Evolutionary conservation across 1,140 invertebrate species (phyloP).

Genomic region (Lepidostoma basale): DNA sequence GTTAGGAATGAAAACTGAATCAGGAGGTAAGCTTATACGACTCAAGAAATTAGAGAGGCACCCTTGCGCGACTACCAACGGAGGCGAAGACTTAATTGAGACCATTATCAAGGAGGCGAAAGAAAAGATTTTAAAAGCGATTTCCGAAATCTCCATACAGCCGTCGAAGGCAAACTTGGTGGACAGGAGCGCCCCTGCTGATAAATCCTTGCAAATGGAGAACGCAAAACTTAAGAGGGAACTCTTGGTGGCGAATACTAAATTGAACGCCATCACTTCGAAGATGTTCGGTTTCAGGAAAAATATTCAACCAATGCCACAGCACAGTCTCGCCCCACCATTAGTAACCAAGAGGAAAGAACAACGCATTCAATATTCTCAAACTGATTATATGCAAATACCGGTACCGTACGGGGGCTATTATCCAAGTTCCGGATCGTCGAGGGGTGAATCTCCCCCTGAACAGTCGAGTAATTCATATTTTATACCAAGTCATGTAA

Average conservation of each 20-base stretch:
- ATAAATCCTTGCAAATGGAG: background rate
- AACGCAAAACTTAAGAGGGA: background rate
- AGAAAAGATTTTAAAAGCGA: background rate
- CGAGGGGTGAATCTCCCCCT: no score
- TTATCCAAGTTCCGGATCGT: no score
- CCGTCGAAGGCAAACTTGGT: background rate
- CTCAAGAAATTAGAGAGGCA: background rate
- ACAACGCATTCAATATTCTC: no score
- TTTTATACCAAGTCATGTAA: no score
- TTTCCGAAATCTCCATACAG: background rate
- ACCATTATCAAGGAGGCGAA: constrained; percentile 2
- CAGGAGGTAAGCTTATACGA: constrained; percentile 13
- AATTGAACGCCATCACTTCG: background rate
- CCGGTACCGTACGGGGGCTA: no score
- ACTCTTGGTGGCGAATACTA: background rate
- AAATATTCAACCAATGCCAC: background rate
- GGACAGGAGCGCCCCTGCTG: background rate
- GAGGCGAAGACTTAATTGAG: background rate
- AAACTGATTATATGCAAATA: no score
- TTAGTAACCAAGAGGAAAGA: no score
- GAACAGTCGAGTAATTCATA: no score
- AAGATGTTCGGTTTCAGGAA: background rate
- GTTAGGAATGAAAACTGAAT: constrained; percentile 1
- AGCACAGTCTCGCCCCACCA: no score
- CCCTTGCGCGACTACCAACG: background rate